A percentile compares a stretch with the other conserved stretches of the same genome.
phyloP scores from a whole-genome alignment of 2,888 invertebrate genomes.

The Aplocera efformata region DNA sequence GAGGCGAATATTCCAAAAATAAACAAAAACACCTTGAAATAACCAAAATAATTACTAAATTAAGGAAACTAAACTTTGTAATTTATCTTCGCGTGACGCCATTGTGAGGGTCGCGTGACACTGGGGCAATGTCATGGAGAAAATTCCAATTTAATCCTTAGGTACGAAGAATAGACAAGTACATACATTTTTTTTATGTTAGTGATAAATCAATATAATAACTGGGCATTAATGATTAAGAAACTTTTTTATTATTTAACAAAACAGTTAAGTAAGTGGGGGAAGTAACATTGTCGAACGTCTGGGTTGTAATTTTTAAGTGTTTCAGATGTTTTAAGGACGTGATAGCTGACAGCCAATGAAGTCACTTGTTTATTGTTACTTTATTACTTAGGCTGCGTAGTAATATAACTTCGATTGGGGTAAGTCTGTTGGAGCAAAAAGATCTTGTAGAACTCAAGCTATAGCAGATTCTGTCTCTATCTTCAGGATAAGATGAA shows the following conservation, averaged over 20 bases:
- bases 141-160: too few species aligned
- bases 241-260: too few species aligned
- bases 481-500: not conserved
- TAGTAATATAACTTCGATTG: constrained; percentile 11
- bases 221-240: too few species aligned
- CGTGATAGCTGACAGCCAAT: not conserved
- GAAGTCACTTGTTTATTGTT: not conserved
- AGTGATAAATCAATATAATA: too few species aligned
- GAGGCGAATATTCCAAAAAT: constrained; percentile 9
- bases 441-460: constrained; percentile 38
- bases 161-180: too few species aligned
- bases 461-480: constrained; percentile 21
- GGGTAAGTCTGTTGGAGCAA: constrained; percentile 42
- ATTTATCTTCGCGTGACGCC: too few species aligned
- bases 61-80: constrained; percentile 6
- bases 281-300: not conserved
- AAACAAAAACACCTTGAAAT: constrained; percentile 16
- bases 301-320: not conserved
- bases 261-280: too few species aligned
- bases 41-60: constrained; percentile 8
- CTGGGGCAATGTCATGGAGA: too few species aligned
- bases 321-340: not conserved
- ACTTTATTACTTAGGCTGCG: too few species aligned
- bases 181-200: too few species aligned
- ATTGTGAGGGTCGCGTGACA: too few species aligned